phyloP scores from a whole-genome alignment of 2,797 vertebrate genomes.

The Galaxias olidus region DNA sequence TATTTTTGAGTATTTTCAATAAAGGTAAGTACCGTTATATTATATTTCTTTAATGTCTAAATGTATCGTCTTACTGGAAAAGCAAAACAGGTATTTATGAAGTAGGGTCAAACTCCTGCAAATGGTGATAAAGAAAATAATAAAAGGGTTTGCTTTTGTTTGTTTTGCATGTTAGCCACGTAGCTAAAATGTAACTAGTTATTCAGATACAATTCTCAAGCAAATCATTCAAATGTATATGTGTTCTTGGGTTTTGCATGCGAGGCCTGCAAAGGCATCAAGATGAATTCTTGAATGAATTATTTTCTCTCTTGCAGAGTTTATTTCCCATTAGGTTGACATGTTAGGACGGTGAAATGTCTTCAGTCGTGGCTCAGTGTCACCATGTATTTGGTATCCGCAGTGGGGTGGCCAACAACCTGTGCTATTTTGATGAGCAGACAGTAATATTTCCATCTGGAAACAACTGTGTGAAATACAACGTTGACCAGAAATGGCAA shows the following conservation, averaged over 20 bases:
- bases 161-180: neutral
- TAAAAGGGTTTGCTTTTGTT: neutral
- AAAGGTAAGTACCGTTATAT: slow-evolving; percentile 2
- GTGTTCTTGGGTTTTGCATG: neutral
- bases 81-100: no score
- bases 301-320: neutral
- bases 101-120: no score
- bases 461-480: slow-evolving; percentile 84
- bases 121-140: neutral
- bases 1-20: neutral
- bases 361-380: slow-evolving; percentile 69
- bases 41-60: neutral
- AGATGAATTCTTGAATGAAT: neutral
- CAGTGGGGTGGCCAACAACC: slow-evolving; percentile 77
- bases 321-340: neutral
- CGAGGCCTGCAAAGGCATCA: neutral
- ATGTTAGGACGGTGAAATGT: slow-evolving; percentile 57
- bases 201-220: neutral
- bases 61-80: no score
- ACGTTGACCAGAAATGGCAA: slow-evolving; percentile 82
- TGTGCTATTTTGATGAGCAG: slow-evolving; percentile 86
- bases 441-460: slow-evolving; percentile 86
- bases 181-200: neutral
- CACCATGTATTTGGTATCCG: slow-evolving; percentile 84
- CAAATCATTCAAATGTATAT: neutral